Conservation (phyloP, 2,888 invertebrate species). For the Celastrina argiolus region DNA sequence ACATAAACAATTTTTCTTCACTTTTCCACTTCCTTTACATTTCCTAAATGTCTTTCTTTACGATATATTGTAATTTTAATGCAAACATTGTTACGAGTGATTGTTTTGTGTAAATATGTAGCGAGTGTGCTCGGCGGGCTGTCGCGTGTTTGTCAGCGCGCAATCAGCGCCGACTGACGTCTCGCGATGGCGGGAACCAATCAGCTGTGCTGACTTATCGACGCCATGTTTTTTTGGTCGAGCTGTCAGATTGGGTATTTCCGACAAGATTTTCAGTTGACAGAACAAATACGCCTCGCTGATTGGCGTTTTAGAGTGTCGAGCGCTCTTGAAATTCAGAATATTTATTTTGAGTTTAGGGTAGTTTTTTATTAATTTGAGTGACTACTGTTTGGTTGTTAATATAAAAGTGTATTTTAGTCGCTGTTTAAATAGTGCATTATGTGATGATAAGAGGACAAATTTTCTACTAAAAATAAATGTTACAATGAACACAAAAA, state of each 20-base stretch:
- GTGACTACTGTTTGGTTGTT: no score
- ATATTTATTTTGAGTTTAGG: no score
- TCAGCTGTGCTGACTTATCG: constrained; percentile 19
- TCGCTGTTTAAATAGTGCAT: no score
- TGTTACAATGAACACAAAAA: no score
- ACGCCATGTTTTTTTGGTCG: constrained; percentile 12
- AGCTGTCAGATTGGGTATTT: constrained; percentile 10
- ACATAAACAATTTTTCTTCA: background rate
- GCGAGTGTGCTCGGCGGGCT: background rate
- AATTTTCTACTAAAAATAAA: no score
- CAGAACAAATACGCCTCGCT: background rate
- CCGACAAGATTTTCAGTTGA: constrained; percentile 4
- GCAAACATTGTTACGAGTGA: background rate
- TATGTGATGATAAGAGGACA: no score
- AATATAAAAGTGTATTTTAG: no score
- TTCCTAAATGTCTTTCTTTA: background rate
- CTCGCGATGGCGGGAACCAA: constrained; percentile 18
- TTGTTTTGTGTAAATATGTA: constrained; percentile 2
- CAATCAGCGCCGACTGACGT: constrained; percentile 15
- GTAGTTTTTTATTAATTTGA: no score
- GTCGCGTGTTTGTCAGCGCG: constrained; percentile 7
- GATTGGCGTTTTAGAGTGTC: background rate
- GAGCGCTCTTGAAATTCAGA: background rate
- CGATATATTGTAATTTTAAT: background rate
- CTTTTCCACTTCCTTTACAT: no score